Evolutionary conservation across 1,140 invertebrate genomes (phyloP).

Genomic region (Hesperophylax magnus): DNA sequence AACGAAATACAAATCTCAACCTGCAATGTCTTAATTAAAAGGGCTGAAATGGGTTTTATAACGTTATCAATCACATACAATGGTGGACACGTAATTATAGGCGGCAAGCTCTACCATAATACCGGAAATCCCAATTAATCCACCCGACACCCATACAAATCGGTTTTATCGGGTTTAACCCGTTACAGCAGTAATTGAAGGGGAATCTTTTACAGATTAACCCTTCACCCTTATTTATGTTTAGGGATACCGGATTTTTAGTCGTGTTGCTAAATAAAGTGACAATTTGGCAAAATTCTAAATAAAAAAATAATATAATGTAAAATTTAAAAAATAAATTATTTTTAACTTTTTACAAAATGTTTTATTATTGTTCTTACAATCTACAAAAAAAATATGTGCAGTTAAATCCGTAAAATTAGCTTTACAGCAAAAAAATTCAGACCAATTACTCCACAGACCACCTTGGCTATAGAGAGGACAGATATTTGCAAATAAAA

Average conservation of each 20-base stretch:
- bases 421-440: too few relatives aligned
- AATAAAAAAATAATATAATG: neutral
- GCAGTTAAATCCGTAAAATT: too few relatives aligned
- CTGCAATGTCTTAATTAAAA: slow-evolving; percentile 20
- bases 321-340: neutral
- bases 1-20: neutral
- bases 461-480: too few relatives aligned
- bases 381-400: too few relatives aligned
- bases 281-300: neutral
- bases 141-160: slow-evolving; percentile 32
- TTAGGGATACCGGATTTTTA: slow-evolving; percentile 28
- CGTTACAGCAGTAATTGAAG: slow-evolving; percentile 31
- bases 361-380: too few relatives aligned
- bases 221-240: slow-evolving; percentile 34
- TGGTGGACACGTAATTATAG: slow-evolving; percentile 27
- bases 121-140: slow-evolving; percentile 29
- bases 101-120: slow-evolving; percentile 6
- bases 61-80: slow-evolving; percentile 30
- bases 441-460: too few relatives aligned
- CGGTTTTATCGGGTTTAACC: slow-evolving; percentile 37
- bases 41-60: neutral
- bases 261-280: slow-evolving; percentile 28
- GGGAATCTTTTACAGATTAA: slow-evolving; percentile 38
- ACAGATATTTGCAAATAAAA: too few relatives aligned
- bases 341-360: too few relatives aligned